A percentile compares a stretch with the other conserved stretches of the same genome.
Evolutionary conservation across 2,797 vertebrate species (phyloP).

Genomic region (Poeciliopsis gracilis): DNA sequence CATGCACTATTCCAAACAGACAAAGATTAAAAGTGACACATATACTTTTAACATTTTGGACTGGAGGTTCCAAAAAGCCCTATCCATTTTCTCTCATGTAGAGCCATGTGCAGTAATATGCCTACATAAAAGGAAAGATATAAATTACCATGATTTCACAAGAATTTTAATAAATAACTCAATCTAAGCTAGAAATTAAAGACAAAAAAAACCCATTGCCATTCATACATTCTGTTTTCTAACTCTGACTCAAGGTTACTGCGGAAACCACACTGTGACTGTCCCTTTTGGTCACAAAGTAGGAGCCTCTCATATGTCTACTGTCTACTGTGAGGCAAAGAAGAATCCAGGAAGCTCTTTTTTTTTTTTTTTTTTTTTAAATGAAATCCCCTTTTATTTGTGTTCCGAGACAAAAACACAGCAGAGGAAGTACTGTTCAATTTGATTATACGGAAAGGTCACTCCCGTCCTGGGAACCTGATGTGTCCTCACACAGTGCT

Average conservation of each 20-base stretch:
- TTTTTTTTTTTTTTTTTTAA: conserved; percentile 57
- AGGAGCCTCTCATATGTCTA: conserved; percentile 35
- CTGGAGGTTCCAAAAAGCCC: neutral
- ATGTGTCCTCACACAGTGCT: conserved; percentile 44
- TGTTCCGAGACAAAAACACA: conserved; percentile 38
- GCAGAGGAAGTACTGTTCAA: conserved; percentile 59
- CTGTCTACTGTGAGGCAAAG: conserved; percentile 17
- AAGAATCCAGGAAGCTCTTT: conserved; percentile 66
- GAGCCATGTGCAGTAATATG: neutral
- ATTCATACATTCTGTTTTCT: conserved; percentile 27
- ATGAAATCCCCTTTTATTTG: conserved; percentile 67
- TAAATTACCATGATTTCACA: neutral
- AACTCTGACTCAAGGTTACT: conserved; percentile 53
- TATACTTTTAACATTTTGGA: neutral
- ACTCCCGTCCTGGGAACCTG: conserved; percentile 53
- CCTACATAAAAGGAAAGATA: neutral
- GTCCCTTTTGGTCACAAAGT: conserved; percentile 45
- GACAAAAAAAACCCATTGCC: conserved; percentile 9
- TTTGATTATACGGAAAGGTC: conserved; percentile 66
- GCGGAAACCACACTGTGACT: conserved; percentile 54
- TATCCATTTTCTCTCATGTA: neutral
- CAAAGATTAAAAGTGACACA: neutral
- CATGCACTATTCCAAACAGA: neutral
- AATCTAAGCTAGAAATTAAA: conserved; percentile 16
- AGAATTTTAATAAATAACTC: conserved; percentile 5